Evolutionary conservation across 2,888 invertebrate genomes (phyloP).

Genomic region (Drosophila mulleri): DNA sequence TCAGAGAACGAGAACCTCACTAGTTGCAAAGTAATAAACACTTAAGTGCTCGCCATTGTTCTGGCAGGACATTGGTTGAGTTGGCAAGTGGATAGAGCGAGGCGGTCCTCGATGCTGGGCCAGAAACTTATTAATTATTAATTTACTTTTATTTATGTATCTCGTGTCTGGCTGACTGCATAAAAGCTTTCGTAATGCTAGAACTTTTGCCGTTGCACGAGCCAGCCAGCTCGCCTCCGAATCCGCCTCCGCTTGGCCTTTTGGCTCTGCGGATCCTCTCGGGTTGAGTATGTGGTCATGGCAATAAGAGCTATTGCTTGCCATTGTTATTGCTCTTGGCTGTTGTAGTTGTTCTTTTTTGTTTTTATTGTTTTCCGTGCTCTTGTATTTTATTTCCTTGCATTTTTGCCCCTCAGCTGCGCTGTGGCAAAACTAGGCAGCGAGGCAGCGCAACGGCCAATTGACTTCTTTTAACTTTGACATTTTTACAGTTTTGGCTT

Average conservation of each 20-base stretch:
- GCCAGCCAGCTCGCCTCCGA: no score
- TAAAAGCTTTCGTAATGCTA: conserved; percentile 45
- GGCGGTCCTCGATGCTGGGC: conserved; percentile 28
- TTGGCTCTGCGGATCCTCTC: conserved; percentile 14
- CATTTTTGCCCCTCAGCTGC: not conserved
- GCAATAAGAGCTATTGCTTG: conserved; percentile 52
- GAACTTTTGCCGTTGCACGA: conserved; percentile 17
- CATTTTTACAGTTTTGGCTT: conserved; percentile 58
- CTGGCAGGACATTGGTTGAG: conserved; percentile 30
- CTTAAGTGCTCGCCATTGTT: conserved; percentile 62
- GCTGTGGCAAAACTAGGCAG: not conserved
- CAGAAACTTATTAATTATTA: conserved; percentile 67
- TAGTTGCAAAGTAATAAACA: conserved; percentile 66
- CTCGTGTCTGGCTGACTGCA: conserved; percentile 35
- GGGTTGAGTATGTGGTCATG: conserved; percentile 36
- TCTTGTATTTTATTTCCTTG: conserved; percentile 5
- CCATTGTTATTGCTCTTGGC: conserved; percentile 32
- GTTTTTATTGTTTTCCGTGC: conserved; percentile 36
- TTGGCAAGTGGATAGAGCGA: not conserved
- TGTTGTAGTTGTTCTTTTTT: conserved; percentile 3
- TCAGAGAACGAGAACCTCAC: conserved; percentile 4
- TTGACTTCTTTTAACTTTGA: conserved; percentile 57
- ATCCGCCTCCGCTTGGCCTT: not conserved
- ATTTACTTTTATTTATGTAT: conserved; percentile 57
- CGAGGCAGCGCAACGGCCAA: conserved; percentile 28